A percentile compares a stretch with the other conserved stretches of the same genome.
Evolutionary conservation across 2,797 vertebrate species (phyloP).

Genomic region (Microchirus variegatus): DNA sequence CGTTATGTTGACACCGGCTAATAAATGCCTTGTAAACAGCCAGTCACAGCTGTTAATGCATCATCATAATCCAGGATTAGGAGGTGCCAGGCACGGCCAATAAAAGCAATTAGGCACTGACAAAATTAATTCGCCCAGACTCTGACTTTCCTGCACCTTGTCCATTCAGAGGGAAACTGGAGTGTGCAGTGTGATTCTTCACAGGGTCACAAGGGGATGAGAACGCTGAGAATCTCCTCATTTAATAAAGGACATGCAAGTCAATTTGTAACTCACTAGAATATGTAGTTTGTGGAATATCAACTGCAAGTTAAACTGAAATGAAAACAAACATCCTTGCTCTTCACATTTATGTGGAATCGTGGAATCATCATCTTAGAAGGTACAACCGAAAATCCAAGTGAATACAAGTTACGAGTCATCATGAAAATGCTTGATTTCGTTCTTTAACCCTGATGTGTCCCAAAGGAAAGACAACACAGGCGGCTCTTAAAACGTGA

Average conservation of each 20-base stretch:
- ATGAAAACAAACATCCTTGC: constrained; percentile 55
- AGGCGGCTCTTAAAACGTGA: constrained; percentile 73
- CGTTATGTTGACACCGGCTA: constrained; percentile 81
- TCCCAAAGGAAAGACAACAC: constrained; percentile 34
- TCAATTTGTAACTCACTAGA: constrained; percentile 43
- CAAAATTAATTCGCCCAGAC: constrained; percentile 77
- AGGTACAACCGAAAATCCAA: background rate
- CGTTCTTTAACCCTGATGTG: background rate
- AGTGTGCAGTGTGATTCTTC: constrained; percentile 39
- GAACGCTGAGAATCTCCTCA: constrained; percentile 32
- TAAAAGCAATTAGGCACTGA: constrained; percentile 85
- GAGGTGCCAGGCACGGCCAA: constrained; percentile 82
- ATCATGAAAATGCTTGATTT: constrained; percentile 52
- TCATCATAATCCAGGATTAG: constrained; percentile 88
- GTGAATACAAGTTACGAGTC: constrained; percentile 18
- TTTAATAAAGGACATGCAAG: constrained; percentile 49
- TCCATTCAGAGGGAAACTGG: constrained; percentile 57
- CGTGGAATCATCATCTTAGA: constrained; percentile 11
- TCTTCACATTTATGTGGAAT: constrained; percentile 35
- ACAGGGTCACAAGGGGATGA: constrained; percentile 35
- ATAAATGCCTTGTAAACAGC: constrained; percentile 88
- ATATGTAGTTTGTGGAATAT: constrained; percentile 40
- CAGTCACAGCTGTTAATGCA: constrained; percentile 85
- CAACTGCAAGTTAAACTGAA: constrained; percentile 51
- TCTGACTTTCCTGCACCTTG: constrained; percentile 59